These are phyloP conservation scores for Omphaloscelis lunosa DNA, from an alignment of 2,888 invertebrate genomes.

Conservation along the genomic window DNA sequence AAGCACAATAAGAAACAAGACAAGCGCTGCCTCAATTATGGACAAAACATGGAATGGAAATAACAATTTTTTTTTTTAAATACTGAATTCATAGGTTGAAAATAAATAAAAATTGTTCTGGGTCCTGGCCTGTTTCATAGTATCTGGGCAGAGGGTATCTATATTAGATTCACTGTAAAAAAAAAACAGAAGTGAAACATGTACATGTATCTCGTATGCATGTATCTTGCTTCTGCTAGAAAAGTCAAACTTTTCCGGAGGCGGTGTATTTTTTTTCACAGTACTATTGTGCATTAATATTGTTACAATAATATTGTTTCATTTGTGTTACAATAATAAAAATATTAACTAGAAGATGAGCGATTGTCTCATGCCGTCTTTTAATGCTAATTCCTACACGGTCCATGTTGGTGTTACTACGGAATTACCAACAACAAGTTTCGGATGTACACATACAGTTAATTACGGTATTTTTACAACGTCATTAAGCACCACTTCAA, in stretches of 20 bases:
- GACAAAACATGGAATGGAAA: not conserved
- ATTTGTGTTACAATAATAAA: slow-evolving; percentile 1
- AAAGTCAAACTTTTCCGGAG: not conserved
- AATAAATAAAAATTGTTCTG: not conserved
- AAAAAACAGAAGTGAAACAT: too few relatives aligned
- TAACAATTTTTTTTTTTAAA: not conserved
- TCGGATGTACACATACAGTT: slow-evolving; percentile 39
- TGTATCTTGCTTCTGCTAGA: not conserved
- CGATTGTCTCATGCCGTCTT: not conserved
- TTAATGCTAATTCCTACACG: not conserved
- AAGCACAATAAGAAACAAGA: not conserved
- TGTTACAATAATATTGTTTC: not conserved
- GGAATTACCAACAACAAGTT: not conserved
- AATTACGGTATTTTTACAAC: slow-evolving; percentile 41
- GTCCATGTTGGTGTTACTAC: not conserved
- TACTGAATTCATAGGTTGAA: not conserved
- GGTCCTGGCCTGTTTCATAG: not conserved
- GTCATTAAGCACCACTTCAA: slow-evolving; percentile 29
- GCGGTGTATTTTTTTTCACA: not conserved
- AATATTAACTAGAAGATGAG: not conserved
- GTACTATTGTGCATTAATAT: too few relatives aligned
- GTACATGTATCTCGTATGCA: too few relatives aligned
- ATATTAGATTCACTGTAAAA: not conserved
- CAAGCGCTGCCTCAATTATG: not conserved
- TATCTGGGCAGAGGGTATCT: not conserved